Percentiles rank a stretch among this genome's conserved stretches.
phyloP scores from a whole-genome alignment of 2,888 invertebrate species.

The Idaea straminata region DNA sequence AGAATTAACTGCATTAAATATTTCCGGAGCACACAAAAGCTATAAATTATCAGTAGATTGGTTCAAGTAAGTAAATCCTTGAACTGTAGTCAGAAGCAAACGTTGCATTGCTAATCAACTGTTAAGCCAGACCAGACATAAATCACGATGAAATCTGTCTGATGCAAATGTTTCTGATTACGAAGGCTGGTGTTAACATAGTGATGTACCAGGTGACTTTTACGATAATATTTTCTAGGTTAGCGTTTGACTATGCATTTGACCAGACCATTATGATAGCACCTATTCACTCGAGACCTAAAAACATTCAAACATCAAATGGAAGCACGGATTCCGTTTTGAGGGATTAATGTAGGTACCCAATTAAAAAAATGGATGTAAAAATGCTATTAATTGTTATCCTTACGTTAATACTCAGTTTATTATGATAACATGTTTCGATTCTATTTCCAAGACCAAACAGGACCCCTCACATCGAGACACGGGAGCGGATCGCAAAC shows the following conservation, averaged over 20 bases:
- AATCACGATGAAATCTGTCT: neutral
- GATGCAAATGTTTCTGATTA: neutral
- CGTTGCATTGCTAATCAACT: neutral
- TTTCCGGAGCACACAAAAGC: neutral
- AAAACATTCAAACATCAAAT: neutral
- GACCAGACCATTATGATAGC: too few species aligned
- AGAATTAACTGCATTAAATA: neutral
- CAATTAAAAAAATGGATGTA: neutral
- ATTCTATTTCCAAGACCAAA: neutral
- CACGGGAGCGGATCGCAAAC: neutral
- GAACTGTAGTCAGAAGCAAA: neutral
- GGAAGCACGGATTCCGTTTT: too few species aligned
- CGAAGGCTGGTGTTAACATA: neutral
- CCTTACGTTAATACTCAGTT: neutral
- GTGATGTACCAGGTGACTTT: neutral
- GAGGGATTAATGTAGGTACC: too few species aligned
- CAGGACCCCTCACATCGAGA: neutral
- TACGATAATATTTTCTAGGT: too few species aligned
- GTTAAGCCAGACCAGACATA: neutral
- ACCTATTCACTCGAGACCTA: neutral
- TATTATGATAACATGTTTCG: neutral
- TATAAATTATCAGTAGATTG: neutral
- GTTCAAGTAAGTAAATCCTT: neutral
- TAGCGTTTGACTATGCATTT: too few species aligned
- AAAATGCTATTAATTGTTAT: neutral